These are phyloP conservation scores for Apomyelois bistriatella DNA, from an alignment of 2,888 invertebrate species.

Conservation along the genomic window DNA sequence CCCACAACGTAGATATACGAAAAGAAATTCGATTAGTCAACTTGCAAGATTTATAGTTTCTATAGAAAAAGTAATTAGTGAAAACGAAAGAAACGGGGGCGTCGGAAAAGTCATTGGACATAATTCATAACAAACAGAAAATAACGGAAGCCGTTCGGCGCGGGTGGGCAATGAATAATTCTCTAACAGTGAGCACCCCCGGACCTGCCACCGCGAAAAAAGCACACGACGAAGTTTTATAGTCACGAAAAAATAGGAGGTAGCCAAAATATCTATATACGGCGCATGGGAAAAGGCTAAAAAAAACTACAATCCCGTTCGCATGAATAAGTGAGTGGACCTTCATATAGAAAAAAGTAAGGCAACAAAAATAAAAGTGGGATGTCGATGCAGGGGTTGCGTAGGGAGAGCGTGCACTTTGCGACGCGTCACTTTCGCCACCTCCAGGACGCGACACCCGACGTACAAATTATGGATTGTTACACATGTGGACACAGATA, in stretches of 20 bases:
- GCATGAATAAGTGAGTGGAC: conserved; percentile 77
- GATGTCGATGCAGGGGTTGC: conserved; percentile 33
- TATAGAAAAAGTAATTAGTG: conserved; percentile 74
- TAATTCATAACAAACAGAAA: conserved; percentile 79
- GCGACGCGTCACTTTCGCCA: conserved; percentile 24
- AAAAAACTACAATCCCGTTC: conserved; percentile 73
- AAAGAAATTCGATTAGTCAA: conserved; percentile 26
- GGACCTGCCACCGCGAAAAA: conserved; percentile 68
- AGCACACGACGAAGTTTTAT: conserved; percentile 76
- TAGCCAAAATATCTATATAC: conserved; percentile 77
- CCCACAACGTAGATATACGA: conserved; percentile 15
- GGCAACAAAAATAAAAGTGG: conserved; percentile 57
- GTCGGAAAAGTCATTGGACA: conserved; percentile 76
- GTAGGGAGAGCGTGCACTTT: conserved; percentile 26
- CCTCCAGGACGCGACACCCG: conserved; percentile 20
- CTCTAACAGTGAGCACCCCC: conserved; percentile 76
- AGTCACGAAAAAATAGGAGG: conserved; percentile 76
- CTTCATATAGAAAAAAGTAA: conserved; percentile 71
- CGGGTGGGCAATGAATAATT: conserved; percentile 80
- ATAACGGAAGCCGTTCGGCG: conserved; percentile 77
- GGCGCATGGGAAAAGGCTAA: conserved; percentile 61
- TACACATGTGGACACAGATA: neutral
- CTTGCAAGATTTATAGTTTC: conserved; percentile 64
- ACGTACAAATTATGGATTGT: neutral
- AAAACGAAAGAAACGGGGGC: conserved; percentile 70